Conservation (phyloP, 2,113 vertebrate genomes). For the Melozone crissalis region DNA sequence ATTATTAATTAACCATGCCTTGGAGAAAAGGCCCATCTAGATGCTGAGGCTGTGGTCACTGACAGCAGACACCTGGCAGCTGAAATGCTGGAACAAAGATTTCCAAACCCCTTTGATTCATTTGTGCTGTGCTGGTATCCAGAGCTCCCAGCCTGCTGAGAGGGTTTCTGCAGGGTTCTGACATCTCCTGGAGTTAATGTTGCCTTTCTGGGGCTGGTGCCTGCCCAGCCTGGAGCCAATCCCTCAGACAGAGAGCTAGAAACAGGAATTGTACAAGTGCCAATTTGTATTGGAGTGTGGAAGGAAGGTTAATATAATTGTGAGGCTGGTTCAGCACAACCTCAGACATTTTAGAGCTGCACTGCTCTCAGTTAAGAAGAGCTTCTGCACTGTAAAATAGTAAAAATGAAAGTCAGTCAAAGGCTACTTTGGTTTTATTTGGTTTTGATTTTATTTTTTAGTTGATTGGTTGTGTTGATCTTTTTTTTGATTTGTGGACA, state of each 20-base stretch:
- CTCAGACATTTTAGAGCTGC: neutral
- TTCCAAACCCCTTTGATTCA: neutral
- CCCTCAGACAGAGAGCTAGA: neutral
- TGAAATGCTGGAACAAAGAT: neutral
- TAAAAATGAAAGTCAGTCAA: neutral
- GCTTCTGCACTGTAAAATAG: neutral
- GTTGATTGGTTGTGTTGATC: rapidly evolving
- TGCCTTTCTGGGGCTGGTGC: neutral
- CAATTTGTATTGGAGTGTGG: neutral
- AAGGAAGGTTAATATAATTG: neutral
- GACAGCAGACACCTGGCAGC: neutral
- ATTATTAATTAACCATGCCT: neutral
- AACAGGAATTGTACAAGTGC: rapidly evolving
- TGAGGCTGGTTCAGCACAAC: neutral
- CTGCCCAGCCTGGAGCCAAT: neutral
- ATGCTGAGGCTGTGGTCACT: neutral
- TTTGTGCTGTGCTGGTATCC: rapidly evolving
- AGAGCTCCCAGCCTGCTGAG: neutral
- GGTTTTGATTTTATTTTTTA: too few relatives aligned
- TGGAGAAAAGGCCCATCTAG: neutral
- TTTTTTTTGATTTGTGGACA: neutral
- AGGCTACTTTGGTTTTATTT: neutral
- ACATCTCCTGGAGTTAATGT: neutral
- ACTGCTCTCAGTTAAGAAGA: neutral
- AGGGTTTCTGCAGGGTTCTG: neutral